Evolutionary conservation across 2,888 invertebrate species (phyloP).

Genomic region (Elegia similella): DNA sequence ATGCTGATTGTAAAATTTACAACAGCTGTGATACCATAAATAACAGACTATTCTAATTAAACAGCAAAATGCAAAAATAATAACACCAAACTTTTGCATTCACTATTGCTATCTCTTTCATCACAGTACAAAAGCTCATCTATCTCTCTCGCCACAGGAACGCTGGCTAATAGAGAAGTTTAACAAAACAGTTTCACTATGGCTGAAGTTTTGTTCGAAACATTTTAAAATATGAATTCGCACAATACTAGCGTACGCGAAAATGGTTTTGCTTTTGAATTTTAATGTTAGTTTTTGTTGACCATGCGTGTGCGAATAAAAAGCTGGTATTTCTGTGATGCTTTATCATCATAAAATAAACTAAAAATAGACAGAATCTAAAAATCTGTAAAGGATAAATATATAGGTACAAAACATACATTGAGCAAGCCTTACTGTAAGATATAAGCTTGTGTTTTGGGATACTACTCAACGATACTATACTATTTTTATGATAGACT

Average conservation of each 20-base stretch:
- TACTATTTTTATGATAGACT: no score
- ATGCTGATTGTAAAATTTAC: no score
- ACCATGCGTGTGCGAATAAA: neutral
- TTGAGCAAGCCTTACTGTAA: no score
- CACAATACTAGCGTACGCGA: neutral
- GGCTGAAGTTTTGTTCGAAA: neutral
- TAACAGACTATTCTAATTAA: no score
- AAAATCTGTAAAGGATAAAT: no score
- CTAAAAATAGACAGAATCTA: no score
- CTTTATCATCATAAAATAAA: neutral
- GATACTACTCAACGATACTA: no score
- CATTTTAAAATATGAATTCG: conserved; percentile 8
- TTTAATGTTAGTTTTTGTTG: conserved; percentile 5
- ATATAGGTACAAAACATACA: no score
- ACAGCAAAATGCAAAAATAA: neutral
- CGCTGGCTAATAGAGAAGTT: conserved; percentile 4
- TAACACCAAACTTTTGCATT: neutral
- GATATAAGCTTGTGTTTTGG: no score
- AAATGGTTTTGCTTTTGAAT: conserved; percentile 6
- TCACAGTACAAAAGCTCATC: neutral
- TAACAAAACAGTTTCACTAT: conserved; percentile 12
- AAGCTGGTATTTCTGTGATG: neutral
- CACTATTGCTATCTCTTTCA: neutral
- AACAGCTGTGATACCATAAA: no score
- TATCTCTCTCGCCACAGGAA: neutral